Conservation (phyloP, 2,113 vertebrate genomes). For the Equus przewalskii region DNA sequence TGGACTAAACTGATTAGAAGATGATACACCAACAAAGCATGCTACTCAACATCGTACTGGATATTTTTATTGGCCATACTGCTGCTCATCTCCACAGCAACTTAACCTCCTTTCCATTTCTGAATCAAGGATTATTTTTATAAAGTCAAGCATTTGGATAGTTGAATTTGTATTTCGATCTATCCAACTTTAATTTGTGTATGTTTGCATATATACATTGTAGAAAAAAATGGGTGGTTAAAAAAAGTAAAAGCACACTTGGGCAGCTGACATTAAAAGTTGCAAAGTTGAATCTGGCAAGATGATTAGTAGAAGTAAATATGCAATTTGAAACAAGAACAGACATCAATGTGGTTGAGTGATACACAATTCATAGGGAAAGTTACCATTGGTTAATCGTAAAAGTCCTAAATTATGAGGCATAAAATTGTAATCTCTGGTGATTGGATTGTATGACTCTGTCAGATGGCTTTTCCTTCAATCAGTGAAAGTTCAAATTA, state of each 20-base stretch:
- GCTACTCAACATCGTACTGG: not conserved
- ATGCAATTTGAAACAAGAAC: not conserved
- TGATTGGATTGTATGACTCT: not conserved
- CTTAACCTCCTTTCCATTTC: not conserved
- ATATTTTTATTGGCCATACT: not conserved
- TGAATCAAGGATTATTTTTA: not conserved
- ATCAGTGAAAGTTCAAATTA: not conserved
- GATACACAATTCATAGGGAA: not conserved
- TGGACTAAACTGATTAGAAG: not conserved
- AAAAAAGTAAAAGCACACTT: not conserved
- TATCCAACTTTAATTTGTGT: not conserved
- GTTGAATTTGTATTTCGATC: not conserved
- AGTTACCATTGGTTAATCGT: not conserved
- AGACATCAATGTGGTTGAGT: not conserved
- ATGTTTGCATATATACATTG: not conserved
- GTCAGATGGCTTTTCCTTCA: not conserved
- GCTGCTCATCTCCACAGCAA: not conserved
- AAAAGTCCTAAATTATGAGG: not conserved
- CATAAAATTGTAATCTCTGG: not conserved
- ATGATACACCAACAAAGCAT: not conserved
- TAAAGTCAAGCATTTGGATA: not conserved
- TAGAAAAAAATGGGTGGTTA: not conserved
- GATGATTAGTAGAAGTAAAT: not conserved
- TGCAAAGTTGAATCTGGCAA: not conserved
- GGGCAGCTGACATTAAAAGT: not conserved